These are phyloP conservation scores for Drepanosiphum platanoidis DNA, from an alignment of 2,888 invertebrate genomes.

Conservation along the genomic window DNA sequence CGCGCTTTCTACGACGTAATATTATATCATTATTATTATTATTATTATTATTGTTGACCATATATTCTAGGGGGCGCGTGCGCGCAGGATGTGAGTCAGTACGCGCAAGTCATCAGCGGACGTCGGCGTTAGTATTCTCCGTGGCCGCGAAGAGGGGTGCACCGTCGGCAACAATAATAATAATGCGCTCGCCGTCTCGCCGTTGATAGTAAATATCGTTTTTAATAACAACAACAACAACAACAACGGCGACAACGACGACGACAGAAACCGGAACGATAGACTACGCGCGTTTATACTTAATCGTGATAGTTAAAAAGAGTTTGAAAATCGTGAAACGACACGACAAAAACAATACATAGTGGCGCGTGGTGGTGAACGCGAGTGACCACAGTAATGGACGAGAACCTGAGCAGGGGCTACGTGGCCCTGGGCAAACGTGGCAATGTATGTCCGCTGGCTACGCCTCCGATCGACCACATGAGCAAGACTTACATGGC, in stretches of 20 bases:
- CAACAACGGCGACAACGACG: not conserved
- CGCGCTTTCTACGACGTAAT: not conserved
- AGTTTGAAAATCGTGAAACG: not conserved
- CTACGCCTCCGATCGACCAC: constrained; percentile 76
- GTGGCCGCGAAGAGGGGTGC: not conserved
- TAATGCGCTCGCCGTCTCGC: constrained; percentile 10
- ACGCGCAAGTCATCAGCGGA: constrained; percentile 15
- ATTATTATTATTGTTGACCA: no score
- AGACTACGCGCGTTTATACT: not conserved
- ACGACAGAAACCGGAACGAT: no score
- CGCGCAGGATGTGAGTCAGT: not conserved
- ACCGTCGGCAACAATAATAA: not conserved
- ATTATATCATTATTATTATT: no score
- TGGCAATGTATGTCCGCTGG: constrained; percentile 69
- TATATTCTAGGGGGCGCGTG: no score
- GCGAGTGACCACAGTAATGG: constrained; percentile 68
- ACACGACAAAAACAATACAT: not conserved
- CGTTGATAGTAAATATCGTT: constrained; percentile 14
- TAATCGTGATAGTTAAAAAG: not conserved
- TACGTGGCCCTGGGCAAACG: constrained; percentile 73
- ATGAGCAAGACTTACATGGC: constrained; percentile 79
- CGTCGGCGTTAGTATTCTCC: not conserved
- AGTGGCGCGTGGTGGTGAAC: not conserved
- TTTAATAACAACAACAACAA: not conserved
- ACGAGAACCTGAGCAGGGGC: constrained; percentile 75